Percentiles rank a stretch among this genome's conserved stretches.
Evolutionary conservation across 2,797 vertebrate species (phyloP).

Genomic region (Coregonus suidteri): DNA sequence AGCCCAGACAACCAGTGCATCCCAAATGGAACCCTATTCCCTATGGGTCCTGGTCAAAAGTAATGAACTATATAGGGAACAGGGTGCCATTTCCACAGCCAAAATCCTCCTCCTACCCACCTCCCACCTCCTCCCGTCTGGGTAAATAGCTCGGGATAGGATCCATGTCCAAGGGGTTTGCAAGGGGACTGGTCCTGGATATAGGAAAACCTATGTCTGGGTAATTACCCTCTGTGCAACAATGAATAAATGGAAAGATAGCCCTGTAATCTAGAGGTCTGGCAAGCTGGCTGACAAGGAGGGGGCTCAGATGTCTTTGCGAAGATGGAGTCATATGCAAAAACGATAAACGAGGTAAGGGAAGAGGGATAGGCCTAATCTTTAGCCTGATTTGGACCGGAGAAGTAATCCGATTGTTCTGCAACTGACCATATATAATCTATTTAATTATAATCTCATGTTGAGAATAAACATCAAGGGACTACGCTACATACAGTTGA

Average conservation of each 20-base stretch:
- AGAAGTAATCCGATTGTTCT: slow-evolving; percentile 57
- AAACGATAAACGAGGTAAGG: slow-evolving; percentile 65
- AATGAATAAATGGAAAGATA: slow-evolving; percentile 77
- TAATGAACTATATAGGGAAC: too few species aligned
- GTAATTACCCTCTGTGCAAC: slow-evolving; percentile 74
- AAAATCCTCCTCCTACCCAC: slow-evolving; percentile 39
- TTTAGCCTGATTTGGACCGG: slow-evolving; percentile 50
- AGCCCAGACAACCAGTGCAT: too few species aligned
- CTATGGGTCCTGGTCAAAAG: too few species aligned
- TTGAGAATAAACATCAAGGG: slow-evolving; percentile 38
- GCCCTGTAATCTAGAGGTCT: slow-evolving; percentile 70
- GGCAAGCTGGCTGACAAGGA: slow-evolving; percentile 65
- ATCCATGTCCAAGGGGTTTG: slow-evolving; percentile 67
- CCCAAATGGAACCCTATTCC: too few species aligned
- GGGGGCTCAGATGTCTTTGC: slow-evolving; percentile 59
- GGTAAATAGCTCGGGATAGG: slow-evolving; percentile 65
- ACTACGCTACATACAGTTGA: neutral
- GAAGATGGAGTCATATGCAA: slow-evolving; percentile 65
- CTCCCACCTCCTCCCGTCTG: slow-evolving; percentile 33
- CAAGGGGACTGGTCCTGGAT: slow-evolving; percentile 61
- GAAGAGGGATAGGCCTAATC: slow-evolving; percentile 45
- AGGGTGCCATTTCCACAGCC: slow-evolving; percentile 10
- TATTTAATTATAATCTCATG: slow-evolving; percentile 65
- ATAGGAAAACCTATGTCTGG: slow-evolving; percentile 71
- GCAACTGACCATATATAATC: slow-evolving; percentile 46